Evolutionary conservation across 2,888 invertebrate species (phyloP), one percentile per base, ranked within the genome.

Genomic region (Nemapogon koenigi): DNA sequence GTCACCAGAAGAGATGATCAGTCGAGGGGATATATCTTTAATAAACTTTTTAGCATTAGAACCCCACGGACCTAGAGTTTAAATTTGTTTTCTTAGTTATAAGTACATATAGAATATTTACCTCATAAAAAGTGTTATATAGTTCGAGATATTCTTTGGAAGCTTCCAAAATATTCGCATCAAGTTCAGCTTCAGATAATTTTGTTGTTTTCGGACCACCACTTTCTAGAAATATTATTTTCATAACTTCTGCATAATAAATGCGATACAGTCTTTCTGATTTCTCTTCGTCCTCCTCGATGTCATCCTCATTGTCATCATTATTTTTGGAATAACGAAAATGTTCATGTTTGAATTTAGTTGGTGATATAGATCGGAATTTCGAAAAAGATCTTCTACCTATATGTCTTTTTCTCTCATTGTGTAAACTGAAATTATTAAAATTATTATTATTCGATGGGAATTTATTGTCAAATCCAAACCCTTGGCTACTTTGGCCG

Each of bases 61-160:
- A n/a, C n/a, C n/a, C n/a, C n/a, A n/a, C n/a, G n/a, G n/a, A n/a
- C n/a, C n/a, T n/a, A n/a, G 10, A 22, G 22, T 22, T 7, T 7
- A 22, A 22, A 7, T 22, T 22, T 22, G 10, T 22, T 22, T 22
- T 22, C 22, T 22, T 10, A 22, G 10, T 7, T 7, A 22, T 7
- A 22, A 22, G 10, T 7, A 22, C 6, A 7, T 8, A 13, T 17
- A n/a, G 16, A 17, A 11, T 17, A 44, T 50, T 59, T 67, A 86
- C 86, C 59, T 81, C 76, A 42, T 81, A 80, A 8, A 87, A 58
- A 41, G 79, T 71, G 30, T 64, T 62, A 1, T 83, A 78, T 2
- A 84, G 70, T 28, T 68, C 68, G 25, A 82, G 76, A 42, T 81
- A 81, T 38, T 81, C 65, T 43, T 65, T 57, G 0, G 76, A 67